phyloP scores from a whole-genome alignment of 2,888 invertebrate species.

The Pristionchus fissidentatus region DNA sequence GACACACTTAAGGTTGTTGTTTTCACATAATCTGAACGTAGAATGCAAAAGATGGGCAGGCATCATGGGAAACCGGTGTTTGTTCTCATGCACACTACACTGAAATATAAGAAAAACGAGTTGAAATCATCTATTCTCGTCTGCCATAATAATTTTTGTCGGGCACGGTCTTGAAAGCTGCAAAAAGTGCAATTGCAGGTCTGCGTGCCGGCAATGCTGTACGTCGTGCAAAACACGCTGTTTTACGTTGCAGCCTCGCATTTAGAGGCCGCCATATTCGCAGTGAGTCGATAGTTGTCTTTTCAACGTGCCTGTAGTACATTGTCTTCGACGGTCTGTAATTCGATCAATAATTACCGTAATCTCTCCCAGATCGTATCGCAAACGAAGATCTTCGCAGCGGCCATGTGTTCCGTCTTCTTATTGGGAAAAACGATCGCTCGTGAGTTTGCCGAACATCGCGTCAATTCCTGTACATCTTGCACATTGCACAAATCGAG shows the following conservation, averaged over 20 bases:
- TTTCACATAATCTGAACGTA: too few species aligned
- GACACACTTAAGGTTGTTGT: constrained; percentile 57
- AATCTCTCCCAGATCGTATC: constrained; percentile 77
- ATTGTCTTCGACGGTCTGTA: neutral
- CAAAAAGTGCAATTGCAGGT: constrained; percentile 50
- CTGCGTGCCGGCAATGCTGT: constrained; percentile 90
- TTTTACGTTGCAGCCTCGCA: constrained; percentile 96
- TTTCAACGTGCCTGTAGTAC: neutral
- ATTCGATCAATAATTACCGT: neutral
- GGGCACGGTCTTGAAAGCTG: too few species aligned
- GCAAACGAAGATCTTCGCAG: constrained; percentile 79
- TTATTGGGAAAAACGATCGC: constrained; percentile 76
- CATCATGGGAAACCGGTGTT: too few species aligned
- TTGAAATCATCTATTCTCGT: neutral
- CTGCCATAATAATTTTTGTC: neutral
- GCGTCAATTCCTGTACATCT: neutral
- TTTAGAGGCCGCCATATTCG: constrained; percentile 97
- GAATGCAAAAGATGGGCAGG: too few species aligned
- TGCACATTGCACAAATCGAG: neutral
- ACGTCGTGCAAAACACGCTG: constrained; percentile 95
- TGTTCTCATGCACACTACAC: too few species aligned
- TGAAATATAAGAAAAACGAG: neutral
- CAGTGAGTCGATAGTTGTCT: constrained; percentile 81
- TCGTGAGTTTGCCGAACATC: constrained; percentile 67
- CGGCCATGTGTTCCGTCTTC: constrained; percentile 79